A percentile compares a stretch with the other conserved stretches of the same genome.
Evolutionary conservation across 2,797 vertebrate genomes (phyloP).

Genomic region (Ptychadena robeensis): DNA sequence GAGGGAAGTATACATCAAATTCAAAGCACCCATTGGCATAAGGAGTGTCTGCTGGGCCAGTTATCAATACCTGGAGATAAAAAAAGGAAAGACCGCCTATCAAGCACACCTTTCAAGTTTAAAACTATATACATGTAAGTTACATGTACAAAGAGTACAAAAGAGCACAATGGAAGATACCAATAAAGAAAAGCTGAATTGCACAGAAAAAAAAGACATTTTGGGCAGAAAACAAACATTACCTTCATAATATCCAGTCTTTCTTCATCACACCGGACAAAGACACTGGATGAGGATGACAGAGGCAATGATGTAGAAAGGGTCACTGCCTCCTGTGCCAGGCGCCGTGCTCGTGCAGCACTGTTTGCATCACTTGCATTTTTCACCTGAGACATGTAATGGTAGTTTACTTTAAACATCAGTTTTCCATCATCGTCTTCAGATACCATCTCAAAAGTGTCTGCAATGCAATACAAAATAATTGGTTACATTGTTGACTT

Average conservation of each 20-base stretch:
- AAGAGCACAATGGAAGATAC: no score
- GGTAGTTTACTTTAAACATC: conserved; percentile 98
- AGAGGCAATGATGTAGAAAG: conserved; percentile 96
- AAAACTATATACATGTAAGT: no score
- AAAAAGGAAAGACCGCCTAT: no score
- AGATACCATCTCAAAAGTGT: conserved; percentile 98
- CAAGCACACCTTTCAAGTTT: no score
- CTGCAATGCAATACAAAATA: conserved; percentile 68
- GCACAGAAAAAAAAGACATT: no score
- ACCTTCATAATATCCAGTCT: conserved; percentile 99
- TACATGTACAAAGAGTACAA: no score
- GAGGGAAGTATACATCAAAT: conserved; percentile 98
- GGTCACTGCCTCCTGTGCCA: conserved; percentile 97
- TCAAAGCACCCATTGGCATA: conserved; percentile 98
- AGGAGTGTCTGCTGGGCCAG: conserved; percentile 96
- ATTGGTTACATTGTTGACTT: no score
- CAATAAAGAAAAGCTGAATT: no score
- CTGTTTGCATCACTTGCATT: conserved; percentile 96
- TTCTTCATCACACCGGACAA: conserved; percentile 97
- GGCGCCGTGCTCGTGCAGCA: conserved; percentile 90
- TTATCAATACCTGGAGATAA: conserved; percentile 89
- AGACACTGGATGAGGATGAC: conserved; percentile 94
- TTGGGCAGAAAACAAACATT: conserved; percentile 33
- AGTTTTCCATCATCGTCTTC: conserved; percentile 96
- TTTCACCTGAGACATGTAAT: conserved; percentile 99